Conservation (phyloP, 2,888 invertebrate species). For the Stictocephala bisonia region DNA sequence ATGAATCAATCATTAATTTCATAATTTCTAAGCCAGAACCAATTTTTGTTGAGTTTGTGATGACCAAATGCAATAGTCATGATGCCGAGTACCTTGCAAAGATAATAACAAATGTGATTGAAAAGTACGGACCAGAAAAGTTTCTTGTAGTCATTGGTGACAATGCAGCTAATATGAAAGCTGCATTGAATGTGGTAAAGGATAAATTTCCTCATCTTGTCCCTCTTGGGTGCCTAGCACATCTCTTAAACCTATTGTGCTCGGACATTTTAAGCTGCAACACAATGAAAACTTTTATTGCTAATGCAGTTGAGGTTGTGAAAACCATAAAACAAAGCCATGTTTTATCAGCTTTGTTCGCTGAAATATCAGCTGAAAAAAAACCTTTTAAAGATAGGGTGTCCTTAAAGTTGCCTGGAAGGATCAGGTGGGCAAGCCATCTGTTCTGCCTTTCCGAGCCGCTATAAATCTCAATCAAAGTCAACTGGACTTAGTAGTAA, state of each 20-base stretch:
- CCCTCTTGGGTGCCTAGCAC: conserved; percentile 50
- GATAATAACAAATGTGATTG: conserved; percentile 45
- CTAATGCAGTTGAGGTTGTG: conserved; percentile 41
- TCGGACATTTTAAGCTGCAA: conserved; percentile 45
- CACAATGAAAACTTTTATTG: conserved; percentile 42
- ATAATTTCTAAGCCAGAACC: conserved; percentile 50
- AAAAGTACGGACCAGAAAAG: conserved; percentile 49
- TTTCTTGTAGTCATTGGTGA: conserved; percentile 51
- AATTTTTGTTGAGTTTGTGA: conserved; percentile 50
- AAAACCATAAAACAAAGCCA: conserved; percentile 47
- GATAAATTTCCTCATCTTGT: conserved; percentile 41
- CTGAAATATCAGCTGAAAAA: conserved; percentile 1
- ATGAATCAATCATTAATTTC: conserved; percentile 50
- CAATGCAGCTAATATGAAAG: conserved; percentile 50
- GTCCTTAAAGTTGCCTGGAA: too few relatives aligned
- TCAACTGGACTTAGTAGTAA: conserved; percentile 39
- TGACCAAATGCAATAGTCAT: conserved; percentile 48
- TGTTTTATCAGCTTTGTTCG: conserved; percentile 8
- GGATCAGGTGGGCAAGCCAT: too few relatives aligned
- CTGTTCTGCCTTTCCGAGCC: too few relatives aligned
- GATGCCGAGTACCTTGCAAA: conserved; percentile 44
- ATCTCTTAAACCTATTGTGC: conserved; percentile 45
- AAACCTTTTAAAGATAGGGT: too few relatives aligned
- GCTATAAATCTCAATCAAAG: conserved; percentile 29
- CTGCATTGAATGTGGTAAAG: conserved; percentile 42